These are phyloP conservation scores for Lasioglossum zephyrum DNA, from an alignment of 2,888 invertebrate species.

Conservation along the genomic window DNA sequence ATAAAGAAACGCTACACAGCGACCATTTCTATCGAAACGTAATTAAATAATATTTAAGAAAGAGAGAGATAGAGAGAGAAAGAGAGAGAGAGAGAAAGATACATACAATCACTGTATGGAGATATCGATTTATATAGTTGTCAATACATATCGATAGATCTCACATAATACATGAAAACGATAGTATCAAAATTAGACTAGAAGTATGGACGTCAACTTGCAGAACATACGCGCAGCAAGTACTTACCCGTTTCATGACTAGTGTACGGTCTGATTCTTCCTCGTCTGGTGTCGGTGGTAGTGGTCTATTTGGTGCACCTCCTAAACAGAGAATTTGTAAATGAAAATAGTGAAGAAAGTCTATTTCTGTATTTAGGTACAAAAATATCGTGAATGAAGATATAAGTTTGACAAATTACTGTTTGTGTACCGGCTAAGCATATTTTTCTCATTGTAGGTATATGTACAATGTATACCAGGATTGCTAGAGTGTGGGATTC, in stretches of 20 bases:
- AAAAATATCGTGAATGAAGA: neutral
- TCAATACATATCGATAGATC: conserved; percentile 56
- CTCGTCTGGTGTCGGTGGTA: conserved; percentile 98
- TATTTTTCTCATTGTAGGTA: neutral
- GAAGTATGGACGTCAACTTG: conserved; percentile 71
- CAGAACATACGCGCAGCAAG: conserved; percentile 55
- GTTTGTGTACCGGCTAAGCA: neutral
- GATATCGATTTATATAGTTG: conserved; percentile 58
- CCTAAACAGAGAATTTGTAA: conserved; percentile 80
- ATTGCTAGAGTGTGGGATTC: too few species aligned
- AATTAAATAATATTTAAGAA: conserved; percentile 50
- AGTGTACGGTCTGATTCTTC: conserved; percentile 95
- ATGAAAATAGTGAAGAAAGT: conserved; percentile 21
- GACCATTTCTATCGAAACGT: conserved; percentile 66
- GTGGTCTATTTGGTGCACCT: conserved; percentile 95
- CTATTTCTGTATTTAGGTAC: neutral
- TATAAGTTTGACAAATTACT: neutral
- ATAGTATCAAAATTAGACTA: conserved; percentile 50
- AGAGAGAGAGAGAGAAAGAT: neutral
- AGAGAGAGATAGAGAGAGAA: neutral
- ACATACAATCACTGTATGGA: conserved; percentile 61
- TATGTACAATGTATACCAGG: neutral
- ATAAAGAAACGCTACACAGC: conserved; percentile 42
- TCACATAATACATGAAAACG: conserved; percentile 55
- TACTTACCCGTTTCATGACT: conserved; percentile 95